A percentile compares a stretch with the other conserved stretches of the same genome.
These are phyloP conservation scores for Pipistrellus kuhlii DNA, from an alignment of 2,797 vertebrate species.

Conservation along the genomic window DNA sequence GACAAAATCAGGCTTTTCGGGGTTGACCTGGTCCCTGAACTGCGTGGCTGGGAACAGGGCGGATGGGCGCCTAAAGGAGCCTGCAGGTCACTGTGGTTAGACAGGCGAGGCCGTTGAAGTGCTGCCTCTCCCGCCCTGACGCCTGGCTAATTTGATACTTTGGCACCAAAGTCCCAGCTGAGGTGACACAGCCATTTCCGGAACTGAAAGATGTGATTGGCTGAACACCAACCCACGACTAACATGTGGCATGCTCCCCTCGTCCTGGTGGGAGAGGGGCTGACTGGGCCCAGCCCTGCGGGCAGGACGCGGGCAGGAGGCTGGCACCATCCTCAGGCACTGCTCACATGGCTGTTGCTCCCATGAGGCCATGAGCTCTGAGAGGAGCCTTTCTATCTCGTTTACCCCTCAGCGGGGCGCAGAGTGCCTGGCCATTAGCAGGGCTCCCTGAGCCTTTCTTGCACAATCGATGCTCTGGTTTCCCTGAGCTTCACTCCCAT, in stretches of 20 bases:
- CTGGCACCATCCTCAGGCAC: background rate
- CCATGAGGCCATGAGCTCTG: background rate
- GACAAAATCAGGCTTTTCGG: background rate
- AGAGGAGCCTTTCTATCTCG: background rate
- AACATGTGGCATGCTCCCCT: background rate
- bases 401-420: background rate
- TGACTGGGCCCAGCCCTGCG: background rate
- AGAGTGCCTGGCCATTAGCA: background rate
- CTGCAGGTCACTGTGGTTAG: background rate
- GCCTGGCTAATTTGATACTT: background rate
- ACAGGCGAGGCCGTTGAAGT: background rate
- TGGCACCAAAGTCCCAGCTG: background rate
- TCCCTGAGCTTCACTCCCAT: background rate
- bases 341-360: background rate
- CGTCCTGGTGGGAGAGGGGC: rapidly evolving
- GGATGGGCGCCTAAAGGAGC: background rate
- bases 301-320: rapidly evolving
- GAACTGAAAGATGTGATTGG: background rate
- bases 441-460: background rate
- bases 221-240: background rate
- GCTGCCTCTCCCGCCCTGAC: background rate
- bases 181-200: background rate
- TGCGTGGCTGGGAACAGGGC: rapidly evolving
- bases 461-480: background rate
- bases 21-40: background rate